Conservation (phyloP, 2,797 vertebrate genomes). For the Antennarius maculatus region DNA sequence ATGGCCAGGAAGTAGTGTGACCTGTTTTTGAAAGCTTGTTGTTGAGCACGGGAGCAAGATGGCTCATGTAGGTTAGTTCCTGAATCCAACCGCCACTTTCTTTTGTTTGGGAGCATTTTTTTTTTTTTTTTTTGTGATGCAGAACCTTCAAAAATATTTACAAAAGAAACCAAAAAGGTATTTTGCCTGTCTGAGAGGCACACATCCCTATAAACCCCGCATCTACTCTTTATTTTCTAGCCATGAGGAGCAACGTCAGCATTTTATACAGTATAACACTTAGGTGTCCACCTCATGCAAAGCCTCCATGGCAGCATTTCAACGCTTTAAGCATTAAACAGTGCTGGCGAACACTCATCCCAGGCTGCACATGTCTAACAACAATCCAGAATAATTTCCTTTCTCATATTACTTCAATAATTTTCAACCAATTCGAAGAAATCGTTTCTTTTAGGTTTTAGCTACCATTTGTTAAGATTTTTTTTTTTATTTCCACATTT, state of each 20-base stretch:
- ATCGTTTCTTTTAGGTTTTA: neutral
- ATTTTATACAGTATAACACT: slow-evolving; percentile 22
- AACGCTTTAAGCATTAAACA: neutral
- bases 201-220: slow-evolving; percentile 4
- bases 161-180: slow-evolving; percentile 42
- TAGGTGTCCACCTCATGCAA: slow-evolving; percentile 10
- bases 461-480: neutral
- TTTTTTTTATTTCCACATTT: neutral
- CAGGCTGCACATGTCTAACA: neutral
- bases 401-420: neutral
- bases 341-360: neutral
- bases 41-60: slow-evolving; percentile 64
- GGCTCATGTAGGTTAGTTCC: slow-evolving; percentile 73
- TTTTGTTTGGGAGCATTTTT: slow-evolving; percentile 62
- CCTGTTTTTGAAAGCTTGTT: slow-evolving; percentile 73
- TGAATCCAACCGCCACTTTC: slow-evolving; percentile 71
- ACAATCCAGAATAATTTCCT: neutral
- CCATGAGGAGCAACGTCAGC: slow-evolving; percentile 28
- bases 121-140: slow-evolving; percentile 15
- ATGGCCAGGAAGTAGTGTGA: slow-evolving; percentile 73
- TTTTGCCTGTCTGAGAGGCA: slow-evolving; percentile 20
- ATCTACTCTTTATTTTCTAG: slow-evolving; percentile 1
- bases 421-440: neutral
- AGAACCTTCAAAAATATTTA: slow-evolving; percentile 62
- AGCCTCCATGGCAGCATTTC: neutral